phyloP scores from a whole-genome alignment of 2,888 invertebrate species.

The Polyommatus iphigenia region DNA sequence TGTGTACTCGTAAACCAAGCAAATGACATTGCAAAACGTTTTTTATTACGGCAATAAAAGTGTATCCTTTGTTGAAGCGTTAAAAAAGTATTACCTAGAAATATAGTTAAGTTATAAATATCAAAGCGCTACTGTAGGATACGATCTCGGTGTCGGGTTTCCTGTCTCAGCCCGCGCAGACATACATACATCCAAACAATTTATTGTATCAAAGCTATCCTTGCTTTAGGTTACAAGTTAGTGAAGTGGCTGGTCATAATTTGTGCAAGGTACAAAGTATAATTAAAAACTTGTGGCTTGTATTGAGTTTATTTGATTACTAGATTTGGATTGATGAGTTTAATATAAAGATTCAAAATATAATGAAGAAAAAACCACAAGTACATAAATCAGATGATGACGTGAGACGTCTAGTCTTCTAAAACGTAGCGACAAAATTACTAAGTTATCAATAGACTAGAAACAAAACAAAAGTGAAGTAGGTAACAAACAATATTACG shows the following conservation, averaged over 20 bases:
- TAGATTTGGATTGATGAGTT: too few relatives aligned
- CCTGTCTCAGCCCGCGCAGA: constrained; percentile 18
- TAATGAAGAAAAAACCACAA: too few relatives aligned
- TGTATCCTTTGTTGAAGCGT: constrained; percentile 20
- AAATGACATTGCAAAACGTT: constrained; percentile 2
- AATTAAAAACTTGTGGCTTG: background rate
- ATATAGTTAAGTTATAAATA: constrained; percentile 28
- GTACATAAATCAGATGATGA: too few relatives aligned
- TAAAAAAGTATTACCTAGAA: constrained; percentile 34
- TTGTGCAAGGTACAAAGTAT: background rate
- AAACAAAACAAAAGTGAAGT: too few relatives aligned
- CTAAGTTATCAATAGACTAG: too few relatives aligned
- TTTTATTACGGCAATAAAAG: constrained; percentile 3
- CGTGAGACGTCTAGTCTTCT: too few relatives aligned
- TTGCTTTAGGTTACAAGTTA: background rate
- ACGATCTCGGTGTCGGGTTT: constrained; percentile 41
- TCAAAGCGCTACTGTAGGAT: constrained; percentile 37
- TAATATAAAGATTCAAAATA: too few relatives aligned
- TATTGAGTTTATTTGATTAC: too few relatives aligned
- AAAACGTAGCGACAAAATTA: too few relatives aligned
- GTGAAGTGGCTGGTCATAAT: background rate
- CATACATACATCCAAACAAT: constrained; percentile 15
- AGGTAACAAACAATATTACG: too few relatives aligned
- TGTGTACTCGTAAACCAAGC: too few relatives aligned
- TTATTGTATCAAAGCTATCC: constrained; percentile 1